These are phyloP conservation scores for Andrena fulva DNA, from an alignment of 2,888 invertebrate genomes.

Conservation along the genomic window DNA sequence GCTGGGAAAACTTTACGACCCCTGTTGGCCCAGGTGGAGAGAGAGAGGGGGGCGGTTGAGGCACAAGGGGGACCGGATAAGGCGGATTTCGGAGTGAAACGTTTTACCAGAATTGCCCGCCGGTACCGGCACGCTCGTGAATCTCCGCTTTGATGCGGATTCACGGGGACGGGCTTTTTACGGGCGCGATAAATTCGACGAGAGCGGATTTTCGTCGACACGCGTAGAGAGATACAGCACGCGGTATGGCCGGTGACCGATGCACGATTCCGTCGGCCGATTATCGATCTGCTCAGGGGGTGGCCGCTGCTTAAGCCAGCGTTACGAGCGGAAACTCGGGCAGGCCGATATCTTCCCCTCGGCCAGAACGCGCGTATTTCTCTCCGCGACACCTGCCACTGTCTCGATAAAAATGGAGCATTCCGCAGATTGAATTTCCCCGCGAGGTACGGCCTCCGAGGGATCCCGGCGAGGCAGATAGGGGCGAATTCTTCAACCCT, in stretches of 20 bases:
- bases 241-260: constrained; percentile 17
- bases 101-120: constrained; percentile 72
- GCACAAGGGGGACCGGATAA: constrained; percentile 55
- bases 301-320: constrained; percentile 27
- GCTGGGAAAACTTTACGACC: constrained; percentile 62
- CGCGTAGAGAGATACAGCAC: constrained; percentile 16
- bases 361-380: constrained; percentile 5
- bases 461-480: not conserved
- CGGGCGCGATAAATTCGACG: constrained; percentile 70
- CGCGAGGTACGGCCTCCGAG: not conserved
- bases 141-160: constrained; percentile 73
- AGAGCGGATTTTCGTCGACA: constrained; percentile 63
- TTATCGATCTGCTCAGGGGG: constrained; percentile 40
- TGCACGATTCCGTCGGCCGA: constrained; percentile 42
- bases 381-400: constrained; percentile 40
- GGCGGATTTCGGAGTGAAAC: constrained; percentile 67
- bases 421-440: constrained; percentile 39
- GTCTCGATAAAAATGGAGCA: constrained; percentile 42
- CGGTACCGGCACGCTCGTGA: constrained; percentile 64
- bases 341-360: constrained; percentile 12
- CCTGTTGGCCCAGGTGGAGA: constrained; percentile 24
- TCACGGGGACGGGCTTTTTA: constrained; percentile 68
- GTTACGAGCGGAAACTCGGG: constrained; percentile 43
- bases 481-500: constrained; percentile 24
- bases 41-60: too few relatives aligned